Conservation (phyloP, 2,888 invertebrate genomes). For the Dicyrtomina minuta region DNA sequence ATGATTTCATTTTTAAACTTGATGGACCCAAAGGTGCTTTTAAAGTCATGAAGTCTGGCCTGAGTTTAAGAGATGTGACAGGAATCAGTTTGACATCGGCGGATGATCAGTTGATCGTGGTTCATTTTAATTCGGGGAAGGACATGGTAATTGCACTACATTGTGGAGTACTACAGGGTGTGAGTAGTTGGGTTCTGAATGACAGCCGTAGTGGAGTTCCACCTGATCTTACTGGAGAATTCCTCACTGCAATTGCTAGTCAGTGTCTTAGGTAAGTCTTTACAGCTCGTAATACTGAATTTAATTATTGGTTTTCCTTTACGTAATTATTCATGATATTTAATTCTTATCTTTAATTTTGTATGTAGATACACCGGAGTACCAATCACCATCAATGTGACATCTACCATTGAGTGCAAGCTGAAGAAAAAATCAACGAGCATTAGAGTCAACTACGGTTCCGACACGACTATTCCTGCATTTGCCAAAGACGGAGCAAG, state of each 20-base stretch:
- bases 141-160: constrained; percentile 81
- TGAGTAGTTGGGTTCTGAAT: constrained; percentile 52
- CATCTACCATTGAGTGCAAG: constrained; percentile 73
- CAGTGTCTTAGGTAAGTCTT: constrained; percentile 48
- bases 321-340: constrained; percentile 5
- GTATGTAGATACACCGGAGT: constrained; percentile 65
- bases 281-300: too few species aligned
- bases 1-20: constrained; percentile 80
- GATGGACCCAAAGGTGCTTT: constrained; percentile 74
- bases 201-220: constrained; percentile 43
- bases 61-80: constrained; percentile 71
- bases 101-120: constrained; percentile 79
- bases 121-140: constrained; percentile 83
- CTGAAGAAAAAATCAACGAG: constrained; percentile 75
- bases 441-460: constrained; percentile 60
- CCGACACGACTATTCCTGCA: constrained; percentile 43
- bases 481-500: constrained; percentile 51
- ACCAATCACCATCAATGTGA: constrained; percentile 72
- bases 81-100: constrained; percentile 73
- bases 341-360: constrained; percentile 3
- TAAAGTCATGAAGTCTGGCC: constrained; percentile 82
- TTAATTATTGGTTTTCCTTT: neutral
- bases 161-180: constrained; percentile 52
- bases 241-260: constrained; percentile 47
- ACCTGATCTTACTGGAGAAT: constrained; percentile 53